phyloP scores from a whole-genome alignment of 2,888 invertebrate species.

The Hedya salicella region DNA sequence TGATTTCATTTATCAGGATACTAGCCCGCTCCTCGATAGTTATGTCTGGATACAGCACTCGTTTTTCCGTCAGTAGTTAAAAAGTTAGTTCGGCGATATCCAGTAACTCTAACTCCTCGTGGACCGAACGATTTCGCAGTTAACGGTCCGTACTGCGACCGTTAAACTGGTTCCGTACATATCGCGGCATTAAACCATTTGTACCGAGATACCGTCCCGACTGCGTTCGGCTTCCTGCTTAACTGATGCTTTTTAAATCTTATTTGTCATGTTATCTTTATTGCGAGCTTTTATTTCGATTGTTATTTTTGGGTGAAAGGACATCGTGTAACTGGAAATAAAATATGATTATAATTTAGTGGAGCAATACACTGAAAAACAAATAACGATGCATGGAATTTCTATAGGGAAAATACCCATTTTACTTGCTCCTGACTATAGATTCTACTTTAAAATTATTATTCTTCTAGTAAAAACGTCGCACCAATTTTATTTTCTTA shows the following conservation, averaged over 20 bases:
- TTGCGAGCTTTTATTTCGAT: constrained; percentile 11
- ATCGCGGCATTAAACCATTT: constrained; percentile 57
- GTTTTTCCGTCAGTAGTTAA: neutral
- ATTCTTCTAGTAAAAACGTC: no score
- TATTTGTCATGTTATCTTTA: constrained; percentile 9
- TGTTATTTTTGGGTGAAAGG: constrained; percentile 4
- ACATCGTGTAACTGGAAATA: neutral
- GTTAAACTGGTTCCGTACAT: constrained; percentile 71
- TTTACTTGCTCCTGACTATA: no score
- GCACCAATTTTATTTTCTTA: no score
- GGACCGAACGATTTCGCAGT: constrained; percentile 67
- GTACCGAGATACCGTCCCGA: constrained; percentile 54
- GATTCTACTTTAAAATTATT: no score
- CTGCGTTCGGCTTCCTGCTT: constrained; percentile 30
- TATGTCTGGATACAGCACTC: no score
- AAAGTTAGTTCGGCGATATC: constrained; percentile 11
- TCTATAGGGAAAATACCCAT: no score
- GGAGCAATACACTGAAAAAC: no score
- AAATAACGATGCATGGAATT: no score
- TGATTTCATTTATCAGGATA: no score
- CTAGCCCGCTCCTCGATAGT: no score
- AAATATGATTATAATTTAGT: neutral
- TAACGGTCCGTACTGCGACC: constrained; percentile 69
- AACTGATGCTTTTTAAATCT: constrained; percentile 16
- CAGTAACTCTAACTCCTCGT: constrained; percentile 48